Evolutionary conservation across 2,888 invertebrate species (phyloP).

Genomic region (Xanthorhoe spadicearia): DNA sequence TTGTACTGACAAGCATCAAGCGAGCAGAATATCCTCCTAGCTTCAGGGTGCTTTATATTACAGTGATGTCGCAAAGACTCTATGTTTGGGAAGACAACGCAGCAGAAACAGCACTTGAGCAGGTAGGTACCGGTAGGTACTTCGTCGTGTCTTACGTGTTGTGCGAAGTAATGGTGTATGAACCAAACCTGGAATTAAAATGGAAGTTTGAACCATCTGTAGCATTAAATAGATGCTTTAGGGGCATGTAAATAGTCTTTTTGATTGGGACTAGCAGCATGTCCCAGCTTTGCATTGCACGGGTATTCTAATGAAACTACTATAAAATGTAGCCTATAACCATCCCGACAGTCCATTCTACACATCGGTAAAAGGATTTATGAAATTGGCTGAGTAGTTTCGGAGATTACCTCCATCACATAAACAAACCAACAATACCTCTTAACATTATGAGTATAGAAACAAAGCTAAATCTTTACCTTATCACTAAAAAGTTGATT

Average conservation of each 20-base stretch:
- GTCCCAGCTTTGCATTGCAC: no score
- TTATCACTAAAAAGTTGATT: constrained; percentile 75
- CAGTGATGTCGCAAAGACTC: constrained; percentile 74
- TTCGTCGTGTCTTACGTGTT: constrained; percentile 54
- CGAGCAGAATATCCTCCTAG: constrained; percentile 71
- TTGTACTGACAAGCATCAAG: constrained; percentile 70
- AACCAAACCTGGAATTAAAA: constrained; percentile 69
- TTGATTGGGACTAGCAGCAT: no score
- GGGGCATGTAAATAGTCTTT: no score
- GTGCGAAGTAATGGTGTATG: constrained; percentile 67
- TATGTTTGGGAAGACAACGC: constrained; percentile 60
- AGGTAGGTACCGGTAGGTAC: constrained; percentile 52
- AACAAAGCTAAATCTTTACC: constrained; percentile 50
- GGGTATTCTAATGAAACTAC: no score
- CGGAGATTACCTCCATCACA: no score
- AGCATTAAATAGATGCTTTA: no score
- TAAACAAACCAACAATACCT: no score
- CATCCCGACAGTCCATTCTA: no score
- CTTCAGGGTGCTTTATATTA: constrained; percentile 64
- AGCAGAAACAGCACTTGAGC: constrained; percentile 74
- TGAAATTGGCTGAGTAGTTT: no score
- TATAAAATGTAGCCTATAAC: no score
- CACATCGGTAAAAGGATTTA: no score
- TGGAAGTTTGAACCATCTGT: not conserved
- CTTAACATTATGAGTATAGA: no score